Evolutionary conservation across 2,797 vertebrate genomes (phyloP).

Genomic region (Podargus strigoides): DNA sequence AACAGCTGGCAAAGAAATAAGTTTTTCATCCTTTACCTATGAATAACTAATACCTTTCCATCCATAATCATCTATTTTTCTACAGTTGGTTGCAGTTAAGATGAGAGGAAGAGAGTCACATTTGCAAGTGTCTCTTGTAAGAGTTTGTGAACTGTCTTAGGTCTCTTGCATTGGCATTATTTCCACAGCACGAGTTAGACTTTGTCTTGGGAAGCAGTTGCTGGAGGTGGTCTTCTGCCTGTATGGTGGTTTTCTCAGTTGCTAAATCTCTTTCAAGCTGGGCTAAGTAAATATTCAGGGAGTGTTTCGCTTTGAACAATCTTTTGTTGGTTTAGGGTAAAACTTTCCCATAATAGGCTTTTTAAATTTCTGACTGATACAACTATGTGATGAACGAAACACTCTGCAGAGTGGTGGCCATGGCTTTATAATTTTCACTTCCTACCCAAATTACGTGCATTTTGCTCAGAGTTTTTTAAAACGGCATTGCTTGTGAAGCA

Average conservation of each 20-base stretch:
- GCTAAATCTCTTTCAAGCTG: background rate
- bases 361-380: background rate
- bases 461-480: background rate
- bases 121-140: background rate
- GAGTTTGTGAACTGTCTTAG: background rate
- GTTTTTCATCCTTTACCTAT: background rate
- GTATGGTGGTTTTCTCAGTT: background rate
- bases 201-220: background rate
- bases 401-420: background rate
- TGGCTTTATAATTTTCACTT: background rate
- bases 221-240: background rate
- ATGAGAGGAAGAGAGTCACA: background rate
- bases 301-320: background rate
- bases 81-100: background rate
- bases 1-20: background rate
- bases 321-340: background rate
- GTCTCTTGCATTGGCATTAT: background rate
- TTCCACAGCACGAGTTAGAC: background rate
- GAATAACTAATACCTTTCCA: background rate
- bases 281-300: background rate
- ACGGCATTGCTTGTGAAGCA: background rate
- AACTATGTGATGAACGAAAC: background rate
- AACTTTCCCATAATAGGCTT: background rate
- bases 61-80: background rate
- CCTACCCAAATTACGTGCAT: rapidly evolving